Evolutionary conservation across 2,797 vertebrate species (phyloP).

Genomic region (Chelon labrosus): DNA sequence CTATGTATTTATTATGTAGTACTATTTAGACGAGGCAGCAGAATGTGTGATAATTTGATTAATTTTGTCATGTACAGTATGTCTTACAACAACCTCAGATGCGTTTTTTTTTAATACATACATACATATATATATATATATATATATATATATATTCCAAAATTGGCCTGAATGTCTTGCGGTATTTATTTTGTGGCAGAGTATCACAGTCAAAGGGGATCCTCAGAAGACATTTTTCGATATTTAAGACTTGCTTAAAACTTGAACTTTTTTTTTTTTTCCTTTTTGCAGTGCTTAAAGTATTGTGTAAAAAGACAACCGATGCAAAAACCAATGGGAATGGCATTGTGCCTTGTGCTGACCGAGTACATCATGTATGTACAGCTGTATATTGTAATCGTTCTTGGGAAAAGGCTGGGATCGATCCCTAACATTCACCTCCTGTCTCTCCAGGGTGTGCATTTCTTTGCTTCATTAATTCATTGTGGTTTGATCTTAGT

Average conservation of each 20-base stretch:
- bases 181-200: conserved; percentile 61
- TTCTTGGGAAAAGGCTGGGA: conserved; percentile 18
- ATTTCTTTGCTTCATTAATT: conserved; percentile 23
- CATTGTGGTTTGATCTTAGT: conserved; percentile 7
- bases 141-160: conserved; percentile 27
- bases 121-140: too few species aligned
- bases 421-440: conserved; percentile 9
- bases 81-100: conserved; percentile 59
- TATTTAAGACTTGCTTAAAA: conserved; percentile 49
- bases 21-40: conserved; percentile 79
- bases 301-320: conserved; percentile 8
- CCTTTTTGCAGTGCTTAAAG: conserved; percentile 46
- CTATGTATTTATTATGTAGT: conserved; percentile 91
- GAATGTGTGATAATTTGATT: conserved; percentile 50
- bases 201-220: conserved; percentile 15
- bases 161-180: conserved; percentile 37
- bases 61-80: conserved; percentile 51
- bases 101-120: conserved; percentile 39
- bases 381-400: conserved; percentile 28
- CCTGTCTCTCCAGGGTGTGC: conserved; percentile 30
- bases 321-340: conserved; percentile 53
- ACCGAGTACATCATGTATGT: conserved; percentile 42
- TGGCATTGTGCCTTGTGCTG: conserved; percentile 66
- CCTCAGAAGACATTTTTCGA: conserved; percentile 27
- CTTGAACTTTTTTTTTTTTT: conserved; percentile 45